Conservation (phyloP, 2,888 invertebrate genomes). For the Phasia obesa region DNA sequence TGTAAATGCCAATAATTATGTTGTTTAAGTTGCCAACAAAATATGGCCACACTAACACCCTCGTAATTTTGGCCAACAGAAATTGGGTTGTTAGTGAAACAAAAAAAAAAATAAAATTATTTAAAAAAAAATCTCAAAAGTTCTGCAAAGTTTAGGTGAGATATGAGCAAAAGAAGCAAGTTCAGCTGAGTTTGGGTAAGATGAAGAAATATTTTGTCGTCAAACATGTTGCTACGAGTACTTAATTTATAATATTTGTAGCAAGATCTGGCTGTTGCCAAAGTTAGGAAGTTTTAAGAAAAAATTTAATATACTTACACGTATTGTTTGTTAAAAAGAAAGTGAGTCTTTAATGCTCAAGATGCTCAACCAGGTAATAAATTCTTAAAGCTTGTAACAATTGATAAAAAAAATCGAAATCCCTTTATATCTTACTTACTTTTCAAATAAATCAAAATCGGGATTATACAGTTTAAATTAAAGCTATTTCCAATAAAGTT, state of each 20-base stretch:
- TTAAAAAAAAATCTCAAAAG: neutral
- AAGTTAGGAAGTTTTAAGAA: constrained; percentile 1
- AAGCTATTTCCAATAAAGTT: constrained; percentile 13
- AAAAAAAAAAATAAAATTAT: constrained; percentile 8
- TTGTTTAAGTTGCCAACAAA: constrained; percentile 76
- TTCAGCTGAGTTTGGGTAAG: neutral
- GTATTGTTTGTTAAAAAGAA: no score
- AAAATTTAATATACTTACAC: constrained; percentile 6
- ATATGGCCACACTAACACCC: constrained; percentile 81
- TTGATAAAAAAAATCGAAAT: neutral
- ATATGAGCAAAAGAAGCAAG: neutral
- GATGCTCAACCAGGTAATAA: no score
- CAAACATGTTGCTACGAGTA: neutral
- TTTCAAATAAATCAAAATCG: neutral
- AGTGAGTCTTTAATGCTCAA: no score
- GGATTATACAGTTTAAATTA: neutral
- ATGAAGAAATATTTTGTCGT: neutral
- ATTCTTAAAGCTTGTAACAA: no score
- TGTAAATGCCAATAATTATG: constrained; percentile 75
- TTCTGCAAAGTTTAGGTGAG: constrained; percentile 17
- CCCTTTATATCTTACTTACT: neutral
- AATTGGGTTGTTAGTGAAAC: constrained; percentile 77
- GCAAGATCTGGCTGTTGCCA: constrained; percentile 1
- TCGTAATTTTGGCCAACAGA: constrained; percentile 78
- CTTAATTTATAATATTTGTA: constrained; percentile 26